Evolutionary conservation across 2,113 vertebrate genomes (phyloP).

Genomic region (Rostratula benghalensis): DNA sequence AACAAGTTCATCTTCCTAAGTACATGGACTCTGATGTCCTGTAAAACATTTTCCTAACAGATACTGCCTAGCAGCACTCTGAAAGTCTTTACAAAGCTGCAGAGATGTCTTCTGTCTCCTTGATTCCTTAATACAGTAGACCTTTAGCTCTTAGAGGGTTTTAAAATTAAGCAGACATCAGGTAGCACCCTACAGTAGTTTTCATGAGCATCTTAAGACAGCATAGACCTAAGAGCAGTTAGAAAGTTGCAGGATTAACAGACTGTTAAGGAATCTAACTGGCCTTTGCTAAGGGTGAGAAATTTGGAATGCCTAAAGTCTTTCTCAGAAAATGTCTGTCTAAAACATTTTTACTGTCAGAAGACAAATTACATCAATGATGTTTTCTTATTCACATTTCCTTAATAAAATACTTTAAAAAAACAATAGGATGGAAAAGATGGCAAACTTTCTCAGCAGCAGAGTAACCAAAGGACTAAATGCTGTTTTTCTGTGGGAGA

Average conservation of each 20-base stretch:
- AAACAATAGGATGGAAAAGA: background rate
- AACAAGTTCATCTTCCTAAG: background rate
- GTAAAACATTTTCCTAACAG: background rate
- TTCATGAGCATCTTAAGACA: background rate
- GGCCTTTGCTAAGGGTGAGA: background rate
- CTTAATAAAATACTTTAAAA: background rate
- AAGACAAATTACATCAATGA: background rate
- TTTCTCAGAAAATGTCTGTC: background rate
- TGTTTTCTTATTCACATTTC: background rate
- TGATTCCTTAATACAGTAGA: fast-evolving
- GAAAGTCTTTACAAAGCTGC: background rate
- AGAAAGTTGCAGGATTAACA: background rate
- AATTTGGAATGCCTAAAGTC: background rate
- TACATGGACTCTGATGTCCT: background rate
- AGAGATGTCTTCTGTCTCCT: background rate
- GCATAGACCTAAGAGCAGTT: background rate
- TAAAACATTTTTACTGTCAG: background rate
- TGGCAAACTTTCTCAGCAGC: background rate
- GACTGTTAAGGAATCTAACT: background rate
- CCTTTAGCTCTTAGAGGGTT: background rate
- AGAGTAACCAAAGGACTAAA: background rate
- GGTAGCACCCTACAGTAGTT: background rate
- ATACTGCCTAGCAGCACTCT: background rate
- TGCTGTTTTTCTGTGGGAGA: background rate
- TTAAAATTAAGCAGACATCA: background rate